A percentile compares a stretch with the other conserved stretches of the same genome.
Evolutionary conservation across 2,888 invertebrate genomes (phyloP).

Genomic region (Callimorpha dominula): DNA sequence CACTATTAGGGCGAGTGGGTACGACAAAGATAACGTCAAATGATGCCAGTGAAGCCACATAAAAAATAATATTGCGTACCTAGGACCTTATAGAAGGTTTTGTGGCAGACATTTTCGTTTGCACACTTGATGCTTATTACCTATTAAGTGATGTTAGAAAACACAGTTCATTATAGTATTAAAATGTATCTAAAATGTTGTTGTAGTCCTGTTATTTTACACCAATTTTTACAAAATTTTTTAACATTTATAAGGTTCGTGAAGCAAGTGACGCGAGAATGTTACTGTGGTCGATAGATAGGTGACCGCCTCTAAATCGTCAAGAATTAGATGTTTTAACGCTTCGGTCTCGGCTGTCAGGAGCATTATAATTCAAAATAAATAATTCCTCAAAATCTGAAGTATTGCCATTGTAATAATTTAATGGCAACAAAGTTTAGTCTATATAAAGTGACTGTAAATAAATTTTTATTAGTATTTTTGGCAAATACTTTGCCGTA

Average conservation of each 20-base stretch:
- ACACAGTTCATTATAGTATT: neutral
- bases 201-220: neutral
- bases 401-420: too few relatives aligned
- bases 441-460: too few relatives aligned
- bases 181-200: neutral
- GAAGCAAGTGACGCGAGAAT: too few relatives aligned
- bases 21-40: constrained; percentile 23
- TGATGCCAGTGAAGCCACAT: constrained; percentile 8
- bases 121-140: neutral
- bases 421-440: too few relatives aligned
- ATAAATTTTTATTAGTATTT: too few relatives aligned
- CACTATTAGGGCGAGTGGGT: constrained; percentile 42
- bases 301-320: too few relatives aligned
- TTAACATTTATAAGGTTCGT: neutral
- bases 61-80: constrained; percentile 4
- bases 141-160: neutral
- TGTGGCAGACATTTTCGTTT: neutral
- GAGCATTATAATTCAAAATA: too few relatives aligned
- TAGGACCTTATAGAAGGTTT: neutral
- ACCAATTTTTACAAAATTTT: too few relatives aligned
- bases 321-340: too few relatives aligned
- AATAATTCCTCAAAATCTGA: too few relatives aligned
- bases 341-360: too few relatives aligned
- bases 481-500: neutral
- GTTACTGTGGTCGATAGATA: too few relatives aligned